A percentile compares a stretch with the other conserved stretches of the same genome.
phyloP scores from a whole-genome alignment of 2,797 vertebrate genomes.

The Labroides dimidiatus region DNA sequence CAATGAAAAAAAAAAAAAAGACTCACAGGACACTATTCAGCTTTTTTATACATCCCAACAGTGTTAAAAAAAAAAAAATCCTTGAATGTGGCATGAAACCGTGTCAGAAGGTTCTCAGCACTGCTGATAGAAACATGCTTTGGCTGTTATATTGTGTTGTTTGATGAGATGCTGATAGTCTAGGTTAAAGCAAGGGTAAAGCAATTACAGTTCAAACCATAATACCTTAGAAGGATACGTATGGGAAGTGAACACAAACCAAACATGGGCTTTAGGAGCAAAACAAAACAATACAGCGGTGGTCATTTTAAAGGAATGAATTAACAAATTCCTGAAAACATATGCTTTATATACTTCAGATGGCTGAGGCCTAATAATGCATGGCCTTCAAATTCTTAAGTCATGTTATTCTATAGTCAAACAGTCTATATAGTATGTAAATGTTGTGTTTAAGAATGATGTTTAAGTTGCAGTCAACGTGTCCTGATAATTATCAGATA shows the following conservation, averaged over 20 bases:
- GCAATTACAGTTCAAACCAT: conserved; percentile 54
- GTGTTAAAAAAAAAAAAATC: conserved; percentile 3
- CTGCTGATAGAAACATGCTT: conserved; percentile 46
- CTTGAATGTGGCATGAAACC: conserved; percentile 1
- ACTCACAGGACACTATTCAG: too few species aligned
- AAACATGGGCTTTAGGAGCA: conserved; percentile 8
- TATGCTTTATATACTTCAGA: background rate
- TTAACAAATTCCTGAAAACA: conserved; percentile 12
- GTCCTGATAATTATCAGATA: conserved; percentile 52
- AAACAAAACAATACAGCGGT: conserved; percentile 4
- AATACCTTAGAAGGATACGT: conserved; percentile 68
- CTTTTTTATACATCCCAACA: background rate
- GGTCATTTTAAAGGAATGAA: conserved; percentile 10
- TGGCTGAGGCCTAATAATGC: background rate
- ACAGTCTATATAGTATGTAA: conserved; percentile 22
- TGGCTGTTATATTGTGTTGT: conserved; percentile 46
- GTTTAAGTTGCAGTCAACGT: background rate
- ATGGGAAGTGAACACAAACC: conserved; percentile 37
- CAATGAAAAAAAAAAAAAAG: too few species aligned
- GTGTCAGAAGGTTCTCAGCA: conserved; percentile 35
- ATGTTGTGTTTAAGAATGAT: conserved; percentile 1
- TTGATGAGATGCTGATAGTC: conserved; percentile 61
- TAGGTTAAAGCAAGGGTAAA: conserved; percentile 35
- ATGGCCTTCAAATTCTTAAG: background rate
- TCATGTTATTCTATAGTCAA: background rate